phyloP scores from a whole-genome alignment of 2,888 invertebrate species.

The Callyntrura sp. region DNA sequence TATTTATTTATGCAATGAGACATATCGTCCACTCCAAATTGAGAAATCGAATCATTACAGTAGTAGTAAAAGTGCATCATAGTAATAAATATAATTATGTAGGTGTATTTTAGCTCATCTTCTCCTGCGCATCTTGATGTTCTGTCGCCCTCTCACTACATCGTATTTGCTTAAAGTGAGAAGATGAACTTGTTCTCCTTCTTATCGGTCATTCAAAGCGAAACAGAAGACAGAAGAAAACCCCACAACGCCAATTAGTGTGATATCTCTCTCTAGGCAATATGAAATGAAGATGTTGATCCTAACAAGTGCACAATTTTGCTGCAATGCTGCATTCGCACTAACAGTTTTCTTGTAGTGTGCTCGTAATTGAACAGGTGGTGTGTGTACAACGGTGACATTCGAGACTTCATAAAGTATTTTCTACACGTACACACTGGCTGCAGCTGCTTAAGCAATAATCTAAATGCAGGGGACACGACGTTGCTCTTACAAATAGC shows the following conservation, averaged over 20 bases:
- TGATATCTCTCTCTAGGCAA: no score
- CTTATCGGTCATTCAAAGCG: constrained; percentile 21
- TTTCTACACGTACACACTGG: constrained; percentile 32
- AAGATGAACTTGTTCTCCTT: constrained; percentile 46
- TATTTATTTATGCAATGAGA: constrained; percentile 53
- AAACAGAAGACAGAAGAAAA: background rate
- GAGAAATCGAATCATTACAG: constrained; percentile 43
- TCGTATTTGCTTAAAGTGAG: background rate
- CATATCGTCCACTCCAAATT: constrained; percentile 43
- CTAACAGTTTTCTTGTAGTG: background rate
- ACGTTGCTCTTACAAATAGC: background rate
- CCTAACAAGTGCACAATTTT: background rate
- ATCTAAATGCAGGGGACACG: background rate
- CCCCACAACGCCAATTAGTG: constrained; percentile 30
- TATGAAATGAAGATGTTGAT: background rate
- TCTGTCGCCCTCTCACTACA: background rate
- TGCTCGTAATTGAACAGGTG: background rate
- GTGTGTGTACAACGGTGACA: no score
- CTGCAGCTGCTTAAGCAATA: constrained; percentile 11
- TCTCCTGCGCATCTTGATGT: background rate
- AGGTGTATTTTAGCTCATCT: constrained; percentile 36
- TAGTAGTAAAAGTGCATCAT: background rate
- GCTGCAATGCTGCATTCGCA: constrained; percentile 31
- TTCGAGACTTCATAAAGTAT: constrained; percentile 34
- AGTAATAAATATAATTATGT: background rate